These are phyloP conservation scores for Mirza zaza DNA, from an alignment of 2,113 vertebrate species.

Conservation along the genomic window DNA sequence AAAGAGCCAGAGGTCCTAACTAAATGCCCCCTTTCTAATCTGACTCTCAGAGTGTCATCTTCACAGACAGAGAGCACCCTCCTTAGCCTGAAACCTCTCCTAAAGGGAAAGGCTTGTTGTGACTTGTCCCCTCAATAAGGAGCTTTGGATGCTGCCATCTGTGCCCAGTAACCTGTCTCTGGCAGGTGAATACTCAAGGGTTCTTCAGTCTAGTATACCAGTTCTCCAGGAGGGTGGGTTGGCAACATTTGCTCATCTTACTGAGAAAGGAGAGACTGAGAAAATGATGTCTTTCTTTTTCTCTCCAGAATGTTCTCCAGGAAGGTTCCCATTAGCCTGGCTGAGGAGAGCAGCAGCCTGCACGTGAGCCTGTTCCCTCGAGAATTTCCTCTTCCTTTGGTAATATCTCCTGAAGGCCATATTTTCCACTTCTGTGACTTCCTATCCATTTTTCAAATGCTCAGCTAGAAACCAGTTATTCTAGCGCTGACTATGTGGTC, in stretches of 20 bases:
- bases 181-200: background rate
- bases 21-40: background rate
- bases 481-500: background rate
- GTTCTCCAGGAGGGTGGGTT: background rate
- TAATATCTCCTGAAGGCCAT: background rate
- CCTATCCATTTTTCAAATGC: background rate
- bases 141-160: background rate
- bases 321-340: background rate
- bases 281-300: background rate
- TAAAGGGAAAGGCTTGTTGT: background rate
- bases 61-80: background rate
- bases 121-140: background rate
- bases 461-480: background rate
- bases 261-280: background rate
- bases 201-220: too few species aligned
- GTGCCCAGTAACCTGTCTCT: background rate
- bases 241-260: background rate
- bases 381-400: background rate
- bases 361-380: rapidly evolving
- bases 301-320: background rate
- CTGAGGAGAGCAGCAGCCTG: background rate
- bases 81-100: background rate
- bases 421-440: background rate
- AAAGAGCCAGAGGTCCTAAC: background rate
- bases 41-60: background rate